Conservation (phyloP, 1,140 invertebrate genomes). For the Procambarus virginalis region DNA sequence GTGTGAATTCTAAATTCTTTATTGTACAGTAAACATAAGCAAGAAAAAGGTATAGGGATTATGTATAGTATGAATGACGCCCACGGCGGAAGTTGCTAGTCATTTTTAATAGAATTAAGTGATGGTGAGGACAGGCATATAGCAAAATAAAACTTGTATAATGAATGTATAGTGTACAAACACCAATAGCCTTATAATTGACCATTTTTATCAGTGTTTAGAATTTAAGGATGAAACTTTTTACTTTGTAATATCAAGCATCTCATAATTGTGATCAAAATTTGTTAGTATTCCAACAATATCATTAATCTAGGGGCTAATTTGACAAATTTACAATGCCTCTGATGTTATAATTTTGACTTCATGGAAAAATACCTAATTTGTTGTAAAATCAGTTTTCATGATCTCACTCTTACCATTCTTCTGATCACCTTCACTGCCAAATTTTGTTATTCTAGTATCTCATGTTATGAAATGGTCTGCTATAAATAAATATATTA, state of each 20-base stretch:
- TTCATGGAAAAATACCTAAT: background rate
- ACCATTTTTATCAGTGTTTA: conserved; percentile 1
- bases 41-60: conserved; percentile 35
- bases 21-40: conserved; percentile 39
- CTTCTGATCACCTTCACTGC: conserved; percentile 47
- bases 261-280: background rate
- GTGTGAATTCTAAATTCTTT: conserved; percentile 24
- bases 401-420: conserved; percentile 46
- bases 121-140: conserved; percentile 57
- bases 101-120: conserved; percentile 58
- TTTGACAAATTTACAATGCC: background rate
- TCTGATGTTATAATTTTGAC: background rate
- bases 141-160: conserved; percentile 28
- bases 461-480: conserved; percentile 55
- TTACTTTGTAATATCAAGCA: background rate
- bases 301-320: background rate
- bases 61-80: conserved; percentile 57
- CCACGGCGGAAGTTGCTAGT: conserved; percentile 66
- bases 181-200: conserved; percentile 27
- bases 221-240: conserved; percentile 5
- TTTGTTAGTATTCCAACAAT: background rate
- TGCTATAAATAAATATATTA: conserved; percentile 56
- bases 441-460: conserved; percentile 58
- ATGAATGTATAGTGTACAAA: conserved; percentile 55
- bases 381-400: conserved; percentile 7